Percentiles rank a stretch among this genome's conserved stretches.
Evolutionary conservation across 1,140 invertebrate genomes (phyloP).

Genomic region (Microplitis demolitor): DNA sequence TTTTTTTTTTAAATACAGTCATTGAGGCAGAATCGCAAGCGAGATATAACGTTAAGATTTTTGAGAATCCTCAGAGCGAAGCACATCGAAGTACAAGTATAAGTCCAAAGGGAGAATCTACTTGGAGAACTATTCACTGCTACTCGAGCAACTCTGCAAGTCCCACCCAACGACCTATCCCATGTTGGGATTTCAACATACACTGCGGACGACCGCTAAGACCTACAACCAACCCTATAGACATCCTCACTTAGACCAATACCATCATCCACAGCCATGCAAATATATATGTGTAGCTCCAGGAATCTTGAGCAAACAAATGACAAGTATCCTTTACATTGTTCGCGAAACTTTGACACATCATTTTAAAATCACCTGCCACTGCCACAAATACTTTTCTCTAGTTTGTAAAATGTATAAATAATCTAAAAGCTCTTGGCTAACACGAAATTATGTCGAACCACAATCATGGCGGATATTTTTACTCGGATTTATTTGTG

Average conservation of each 20-base stretch:
- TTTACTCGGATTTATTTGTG: too few relatives aligned
- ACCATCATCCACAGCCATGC: not conserved
- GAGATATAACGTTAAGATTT: not conserved
- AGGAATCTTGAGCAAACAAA: not conserved
- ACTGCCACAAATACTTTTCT: not conserved
- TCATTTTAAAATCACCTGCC: not conserved
- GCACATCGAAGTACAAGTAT: constrained; percentile 1
- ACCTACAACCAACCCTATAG: not conserved
- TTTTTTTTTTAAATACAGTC: not conserved
- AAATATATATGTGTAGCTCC: not conserved
- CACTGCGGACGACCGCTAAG: constrained; percentile 20
- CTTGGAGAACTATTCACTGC: constrained; percentile 8
- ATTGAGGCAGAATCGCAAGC: not conserved
- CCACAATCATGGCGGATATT: too few relatives aligned
- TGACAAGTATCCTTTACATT: not conserved
- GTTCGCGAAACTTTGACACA: not conserved
- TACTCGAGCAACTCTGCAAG: constrained; percentile 15
- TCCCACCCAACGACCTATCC: constrained; percentile 5
- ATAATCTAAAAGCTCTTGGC: too few relatives aligned
- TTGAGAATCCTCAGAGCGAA: not conserved
- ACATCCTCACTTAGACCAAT: not conserved
- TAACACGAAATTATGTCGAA: too few relatives aligned
- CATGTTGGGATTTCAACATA: constrained; percentile 16
- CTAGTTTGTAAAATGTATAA: not conserved
- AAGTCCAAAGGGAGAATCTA: constrained; percentile 6